Percentiles rank a stretch among this genome's conserved stretches.
Evolutionary conservation across 2,797 vertebrate genomes (phyloP).

Genomic region (Anisognathus igniventris): DNA sequence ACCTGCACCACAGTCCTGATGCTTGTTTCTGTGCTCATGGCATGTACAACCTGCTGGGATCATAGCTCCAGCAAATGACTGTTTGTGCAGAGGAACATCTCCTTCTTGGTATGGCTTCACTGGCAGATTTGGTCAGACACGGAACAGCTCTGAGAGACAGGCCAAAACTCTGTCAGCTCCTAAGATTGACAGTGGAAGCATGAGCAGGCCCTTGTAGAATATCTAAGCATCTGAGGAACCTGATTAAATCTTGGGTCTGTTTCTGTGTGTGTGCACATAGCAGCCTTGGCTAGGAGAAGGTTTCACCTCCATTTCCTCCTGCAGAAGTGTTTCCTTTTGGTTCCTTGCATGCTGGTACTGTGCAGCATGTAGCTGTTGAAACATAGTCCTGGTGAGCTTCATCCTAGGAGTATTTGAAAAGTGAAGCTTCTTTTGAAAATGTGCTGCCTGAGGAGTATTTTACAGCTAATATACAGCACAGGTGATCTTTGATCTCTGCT

Average conservation of each 20-base stretch:
- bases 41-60: neutral
- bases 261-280: neutral
- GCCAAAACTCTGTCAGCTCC: neutral
- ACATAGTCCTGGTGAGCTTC: neutral
- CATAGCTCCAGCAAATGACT: neutral
- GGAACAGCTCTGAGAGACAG: neutral
- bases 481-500: neutral
- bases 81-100: neutral
- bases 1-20: neutral
- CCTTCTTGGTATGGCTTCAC: neutral
- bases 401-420: neutral
- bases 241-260: neutral
- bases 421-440: neutral
- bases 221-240: neutral
- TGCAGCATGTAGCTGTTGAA: neutral
- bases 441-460: neutral
- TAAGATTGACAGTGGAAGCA: neutral
- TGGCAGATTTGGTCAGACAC: accelerated
- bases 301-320: neutral
- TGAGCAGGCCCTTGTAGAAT: neutral
- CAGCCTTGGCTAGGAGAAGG: neutral
- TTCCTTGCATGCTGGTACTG: neutral
- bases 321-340: neutral
- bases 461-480: neutral
- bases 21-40: neutral